Evolutionary conservation across 2,888 invertebrate species (phyloP).

Genomic region (Escarpia spicata): DNA sequence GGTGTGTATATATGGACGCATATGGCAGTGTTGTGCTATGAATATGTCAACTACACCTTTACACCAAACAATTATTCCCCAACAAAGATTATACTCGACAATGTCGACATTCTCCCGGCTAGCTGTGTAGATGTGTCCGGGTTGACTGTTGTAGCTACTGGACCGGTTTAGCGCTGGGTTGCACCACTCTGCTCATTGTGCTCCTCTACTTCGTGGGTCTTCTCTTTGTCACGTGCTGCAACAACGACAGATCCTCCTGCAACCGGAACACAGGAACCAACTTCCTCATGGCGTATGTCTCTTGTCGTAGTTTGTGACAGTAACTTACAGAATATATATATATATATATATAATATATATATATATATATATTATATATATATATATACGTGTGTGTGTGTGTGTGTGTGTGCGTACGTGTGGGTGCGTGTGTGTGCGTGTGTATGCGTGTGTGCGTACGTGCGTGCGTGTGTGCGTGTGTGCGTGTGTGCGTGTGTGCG

Average conservation of each 20-base stretch:
- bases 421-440: background rate
- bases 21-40: too few relatives aligned
- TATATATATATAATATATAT: background rate
- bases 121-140: too few relatives aligned
- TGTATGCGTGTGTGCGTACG: conserved; percentile 23
- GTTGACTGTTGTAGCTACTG: background rate
- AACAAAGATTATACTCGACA: too few relatives aligned
- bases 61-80: too few relatives aligned
- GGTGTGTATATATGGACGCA: too few relatives aligned
- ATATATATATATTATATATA: conserved; percentile 29
- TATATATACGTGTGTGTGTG: conserved; percentile 29
- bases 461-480: too few relatives aligned
- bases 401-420: background rate
- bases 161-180: background rate
- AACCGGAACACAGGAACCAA: background rate
- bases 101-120: too few relatives aligned
- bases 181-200: background rate
- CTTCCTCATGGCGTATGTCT: background rate
- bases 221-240: background rate
- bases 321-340: background rate
- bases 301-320: background rate
- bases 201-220: background rate
- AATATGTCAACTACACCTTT: too few relatives aligned
- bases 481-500: too few relatives aligned
- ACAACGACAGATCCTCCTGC: background rate